These are phyloP conservation scores for Argyrosomus regius DNA, from an alignment of 2,797 vertebrate species.

Conservation along the genomic window DNA sequence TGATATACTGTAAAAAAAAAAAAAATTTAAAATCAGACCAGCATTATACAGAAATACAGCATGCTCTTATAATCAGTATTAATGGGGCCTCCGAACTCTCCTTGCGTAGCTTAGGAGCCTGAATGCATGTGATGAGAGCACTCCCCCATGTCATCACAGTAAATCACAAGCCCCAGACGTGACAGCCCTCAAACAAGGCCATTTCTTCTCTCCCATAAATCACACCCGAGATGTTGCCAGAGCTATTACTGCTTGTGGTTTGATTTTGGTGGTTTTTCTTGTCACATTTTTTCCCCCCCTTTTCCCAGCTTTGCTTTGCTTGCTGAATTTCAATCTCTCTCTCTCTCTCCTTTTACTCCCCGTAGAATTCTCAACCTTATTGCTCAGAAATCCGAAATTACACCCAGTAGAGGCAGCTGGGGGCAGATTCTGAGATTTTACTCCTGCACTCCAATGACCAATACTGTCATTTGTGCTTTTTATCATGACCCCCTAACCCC, in stretches of 20 bases:
- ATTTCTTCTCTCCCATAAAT: conserved; percentile 74
- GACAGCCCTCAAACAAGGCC: conserved; percentile 74
- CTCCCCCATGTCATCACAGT: conserved; percentile 61
- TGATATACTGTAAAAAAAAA: conserved; percentile 56
- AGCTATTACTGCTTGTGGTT: conserved; percentile 59
- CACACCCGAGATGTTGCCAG: conserved; percentile 57
- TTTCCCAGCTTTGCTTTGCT: conserved; percentile 29
- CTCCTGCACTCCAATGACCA: conserved; percentile 39
- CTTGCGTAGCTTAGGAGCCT: conserved; percentile 45
- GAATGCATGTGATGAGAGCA: conserved; percentile 54
- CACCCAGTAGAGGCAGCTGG: conserved; percentile 7
- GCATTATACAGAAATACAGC: conserved; percentile 36
- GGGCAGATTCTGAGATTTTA: conserved; percentile 46
- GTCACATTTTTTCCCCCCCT: not conserved
- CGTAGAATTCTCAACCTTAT: conserved; percentile 44
- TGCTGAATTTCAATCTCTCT: conserved; percentile 54
- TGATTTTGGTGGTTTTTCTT: conserved; percentile 46
- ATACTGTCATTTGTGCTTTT: conserved; percentile 62
- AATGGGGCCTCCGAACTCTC: conserved; percentile 54
- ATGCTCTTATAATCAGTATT: conserved; percentile 71
- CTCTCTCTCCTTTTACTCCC: conserved; percentile 33
- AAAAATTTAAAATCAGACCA: conserved; percentile 27
- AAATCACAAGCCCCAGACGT: conserved; percentile 67
- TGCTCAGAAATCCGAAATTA: conserved; percentile 54
- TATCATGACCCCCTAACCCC: conserved; percentile 56